These are phyloP conservation scores for Sinopyrophorus schimmeli DNA, from an alignment of 2,888 invertebrate genomes.

Conservation along the genomic window DNA sequence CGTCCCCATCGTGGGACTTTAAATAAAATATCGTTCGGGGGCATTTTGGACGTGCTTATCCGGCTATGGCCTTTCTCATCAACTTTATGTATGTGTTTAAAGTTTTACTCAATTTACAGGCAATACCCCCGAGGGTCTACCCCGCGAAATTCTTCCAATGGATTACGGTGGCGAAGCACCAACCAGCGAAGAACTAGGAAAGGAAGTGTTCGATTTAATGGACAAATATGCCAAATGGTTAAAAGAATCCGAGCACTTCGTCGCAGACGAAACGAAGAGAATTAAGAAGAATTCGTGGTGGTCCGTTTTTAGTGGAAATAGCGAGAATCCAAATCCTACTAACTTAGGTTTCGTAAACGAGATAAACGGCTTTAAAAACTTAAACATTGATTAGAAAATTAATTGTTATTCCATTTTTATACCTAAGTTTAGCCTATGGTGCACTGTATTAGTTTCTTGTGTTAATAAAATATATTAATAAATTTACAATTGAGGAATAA, in stretches of 20 bases:
- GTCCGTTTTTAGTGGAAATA: conserved; percentile 45
- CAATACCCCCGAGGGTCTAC: conserved; percentile 49
- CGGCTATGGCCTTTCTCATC: too few species aligned
- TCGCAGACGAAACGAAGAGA: conserved; percentile 55
- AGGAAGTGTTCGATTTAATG: conserved; percentile 61
- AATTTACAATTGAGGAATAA: too few species aligned
- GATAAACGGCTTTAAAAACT: conserved; percentile 43
- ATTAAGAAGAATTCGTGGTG: conserved; percentile 52
- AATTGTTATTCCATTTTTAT: too few species aligned
- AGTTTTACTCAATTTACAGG: too few species aligned
- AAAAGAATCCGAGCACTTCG: conserved; percentile 62
- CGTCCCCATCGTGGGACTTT: too few species aligned
- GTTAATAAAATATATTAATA: too few species aligned
- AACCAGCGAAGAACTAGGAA: conserved; percentile 60
- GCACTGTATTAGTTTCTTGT: too few species aligned
- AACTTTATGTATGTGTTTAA: too few species aligned
- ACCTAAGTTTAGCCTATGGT: too few species aligned
- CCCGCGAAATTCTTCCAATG: conserved; percentile 53
- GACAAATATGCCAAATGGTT: conserved; percentile 66
- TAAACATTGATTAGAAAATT: conserved; percentile 53
- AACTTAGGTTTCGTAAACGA: background rate
- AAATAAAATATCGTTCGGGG: too few species aligned
- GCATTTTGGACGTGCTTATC: too few species aligned
- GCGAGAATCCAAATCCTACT: conserved; percentile 4
- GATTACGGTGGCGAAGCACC: conserved; percentile 67